Percentiles rank a stretch among this genome's conserved stretches.
Evolutionary conservation across 2,888 invertebrate species (phyloP).

Genomic region (Hirtodrosophila duncani): DNA sequence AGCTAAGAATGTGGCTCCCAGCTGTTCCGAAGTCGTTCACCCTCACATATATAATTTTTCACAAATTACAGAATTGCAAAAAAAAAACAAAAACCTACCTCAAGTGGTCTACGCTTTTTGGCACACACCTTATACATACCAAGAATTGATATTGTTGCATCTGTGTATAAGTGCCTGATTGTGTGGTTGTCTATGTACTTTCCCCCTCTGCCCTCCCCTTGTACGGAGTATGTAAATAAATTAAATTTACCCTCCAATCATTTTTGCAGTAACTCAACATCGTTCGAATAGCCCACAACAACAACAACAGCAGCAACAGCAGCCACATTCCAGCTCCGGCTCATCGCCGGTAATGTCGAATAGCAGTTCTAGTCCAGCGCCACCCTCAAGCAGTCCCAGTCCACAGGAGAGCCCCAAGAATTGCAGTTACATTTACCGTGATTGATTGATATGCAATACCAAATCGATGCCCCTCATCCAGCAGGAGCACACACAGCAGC

Average conservation of each 20-base stretch:
- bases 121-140: no score
- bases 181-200: slow-evolving; percentile 1
- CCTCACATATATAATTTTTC: slow-evolving; percentile 10
- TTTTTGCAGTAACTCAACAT: slow-evolving; percentile 78
- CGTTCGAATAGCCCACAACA: slow-evolving; percentile 79
- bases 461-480: slow-evolving; percentile 78
- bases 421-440: slow-evolving; percentile 79
- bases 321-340: slow-evolving; percentile 78
- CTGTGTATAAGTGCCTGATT: slow-evolving; percentile 8
- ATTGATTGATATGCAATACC: slow-evolving; percentile 79
- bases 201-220: no score
- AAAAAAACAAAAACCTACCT: slow-evolving; percentile 42
- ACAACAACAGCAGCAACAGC: slow-evolving; percentile 65
- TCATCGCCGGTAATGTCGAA: slow-evolving; percentile 79
- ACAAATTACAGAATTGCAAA: slow-evolving; percentile 62
- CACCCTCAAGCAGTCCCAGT: slow-evolving; percentile 79
- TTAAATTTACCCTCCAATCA: neutral
- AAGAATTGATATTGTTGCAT: no score
- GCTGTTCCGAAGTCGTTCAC: no score
- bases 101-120: no score
- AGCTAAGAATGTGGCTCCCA: no score
- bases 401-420: slow-evolving; percentile 79
- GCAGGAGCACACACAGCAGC: no score
- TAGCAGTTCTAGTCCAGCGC: slow-evolving; percentile 79
- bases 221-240: no score